A percentile compares a stretch with the other conserved stretches of the same genome.
These are phyloP conservation scores for Xylota segnis DNA, from an alignment of 2,888 invertebrate genomes.

Conservation along the genomic window DNA sequence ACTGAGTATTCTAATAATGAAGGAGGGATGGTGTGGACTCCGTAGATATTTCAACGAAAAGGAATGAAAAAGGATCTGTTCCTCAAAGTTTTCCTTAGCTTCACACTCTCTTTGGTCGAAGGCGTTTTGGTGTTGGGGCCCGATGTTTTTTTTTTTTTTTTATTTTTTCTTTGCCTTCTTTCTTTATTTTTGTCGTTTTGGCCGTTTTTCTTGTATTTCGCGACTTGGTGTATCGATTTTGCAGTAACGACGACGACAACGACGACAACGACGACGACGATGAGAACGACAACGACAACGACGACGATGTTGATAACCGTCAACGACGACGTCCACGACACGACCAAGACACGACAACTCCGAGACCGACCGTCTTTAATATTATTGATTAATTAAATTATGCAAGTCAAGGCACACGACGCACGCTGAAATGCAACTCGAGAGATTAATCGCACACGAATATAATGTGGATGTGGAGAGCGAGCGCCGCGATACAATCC, in stretches of 20 bases:
- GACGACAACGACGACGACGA: slow-evolving; percentile 44
- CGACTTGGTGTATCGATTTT: slow-evolving; percentile 73
- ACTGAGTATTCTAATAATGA: slow-evolving; percentile 34
- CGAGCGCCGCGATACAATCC: slow-evolving; percentile 33
- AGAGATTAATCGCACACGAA: slow-evolving; percentile 47
- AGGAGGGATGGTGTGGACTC: slow-evolving; percentile 7
- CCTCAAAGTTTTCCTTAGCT: slow-evolving; percentile 51
- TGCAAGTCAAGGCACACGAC: slow-evolving; percentile 68
- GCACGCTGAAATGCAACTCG: slow-evolving; percentile 44
- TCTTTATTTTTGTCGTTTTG: slow-evolving; percentile 34
- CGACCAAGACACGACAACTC: slow-evolving; percentile 30
- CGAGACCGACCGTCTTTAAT: slow-evolving; percentile 56
- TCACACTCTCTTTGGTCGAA: slow-evolving; percentile 41
- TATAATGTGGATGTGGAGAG: slow-evolving; percentile 11
- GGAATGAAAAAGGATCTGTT: slow-evolving; percentile 38
- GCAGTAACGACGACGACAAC: slow-evolving; percentile 23
- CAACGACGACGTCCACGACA: slow-evolving; percentile 39
- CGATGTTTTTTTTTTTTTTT: slow-evolving; percentile 37
- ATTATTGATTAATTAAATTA: slow-evolving; percentile 76
- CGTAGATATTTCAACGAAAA: slow-evolving; percentile 38
- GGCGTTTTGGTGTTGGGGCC: slow-evolving; percentile 37
- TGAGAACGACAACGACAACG: slow-evolving; percentile 33
- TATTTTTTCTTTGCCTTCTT: slow-evolving; percentile 3
- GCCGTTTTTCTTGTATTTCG: slow-evolving; percentile 43
- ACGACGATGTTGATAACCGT: too few relatives aligned